A percentile compares a stretch with the other conserved stretches of the same genome.
These are phyloP conservation scores for Gopherus evgoodei DNA, from an alignment of 2,113 vertebrate genomes.

Conservation along the genomic window DNA sequence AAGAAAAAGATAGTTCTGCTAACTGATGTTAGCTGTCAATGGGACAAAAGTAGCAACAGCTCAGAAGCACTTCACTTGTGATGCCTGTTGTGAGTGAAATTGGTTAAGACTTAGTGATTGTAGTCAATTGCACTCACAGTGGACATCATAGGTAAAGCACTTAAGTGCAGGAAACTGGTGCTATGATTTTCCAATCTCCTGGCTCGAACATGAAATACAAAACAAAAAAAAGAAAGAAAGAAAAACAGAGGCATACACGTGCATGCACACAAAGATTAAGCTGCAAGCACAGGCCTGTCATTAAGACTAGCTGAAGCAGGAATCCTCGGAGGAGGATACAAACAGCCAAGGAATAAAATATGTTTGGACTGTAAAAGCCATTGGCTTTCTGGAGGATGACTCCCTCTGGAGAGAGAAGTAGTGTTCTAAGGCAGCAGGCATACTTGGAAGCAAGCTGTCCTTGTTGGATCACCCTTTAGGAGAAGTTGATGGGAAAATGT, in stretches of 20 bases:
- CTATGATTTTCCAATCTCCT: not conserved
- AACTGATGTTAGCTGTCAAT: not conserved
- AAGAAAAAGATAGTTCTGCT: not conserved
- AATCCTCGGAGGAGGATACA: not conserved
- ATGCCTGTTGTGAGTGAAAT: not conserved
- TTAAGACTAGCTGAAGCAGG: not conserved
- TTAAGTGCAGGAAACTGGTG: not conserved
- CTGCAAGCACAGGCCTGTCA: not conserved
- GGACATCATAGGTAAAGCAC: not conserved
- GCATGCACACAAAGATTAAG: not conserved
- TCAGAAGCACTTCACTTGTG: not conserved
- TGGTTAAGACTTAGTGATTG: not conserved
- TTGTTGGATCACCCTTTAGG: not conserved
- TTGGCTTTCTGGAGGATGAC: fast-evolving
- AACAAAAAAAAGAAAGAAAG: not conserved
- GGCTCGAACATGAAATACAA: not conserved
- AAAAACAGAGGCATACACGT: not conserved
- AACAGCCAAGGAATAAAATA: not conserved
- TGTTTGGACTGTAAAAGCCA: not conserved
- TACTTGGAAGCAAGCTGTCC: not conserved
- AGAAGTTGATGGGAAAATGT: not conserved
- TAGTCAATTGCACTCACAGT: not conserved
- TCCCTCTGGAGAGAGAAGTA: not conserved
- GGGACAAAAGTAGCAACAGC: not conserved
- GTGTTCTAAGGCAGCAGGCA: not conserved